phyloP scores from a whole-genome alignment of 1,140 invertebrate genomes.

The Tigriopus japonicus region DNA sequence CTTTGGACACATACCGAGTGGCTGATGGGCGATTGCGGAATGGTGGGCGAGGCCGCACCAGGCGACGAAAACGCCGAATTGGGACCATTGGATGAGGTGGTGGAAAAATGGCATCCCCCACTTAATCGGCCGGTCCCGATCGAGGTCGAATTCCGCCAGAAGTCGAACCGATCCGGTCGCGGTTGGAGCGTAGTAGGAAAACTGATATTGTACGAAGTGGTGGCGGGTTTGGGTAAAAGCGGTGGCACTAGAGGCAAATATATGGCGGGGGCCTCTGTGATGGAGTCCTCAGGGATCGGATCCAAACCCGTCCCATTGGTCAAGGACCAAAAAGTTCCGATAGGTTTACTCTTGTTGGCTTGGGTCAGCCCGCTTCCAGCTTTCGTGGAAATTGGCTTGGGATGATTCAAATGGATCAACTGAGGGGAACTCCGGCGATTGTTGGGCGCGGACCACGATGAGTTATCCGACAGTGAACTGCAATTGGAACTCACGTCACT shows the following conservation, averaged over 20 bases:
- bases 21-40: too few species aligned
- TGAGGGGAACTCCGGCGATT: too few species aligned
- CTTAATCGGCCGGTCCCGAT: background rate
- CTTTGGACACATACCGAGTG: too few species aligned
- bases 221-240: background rate
- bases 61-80: too few species aligned
- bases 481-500: too few species aligned
- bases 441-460: too few species aligned
- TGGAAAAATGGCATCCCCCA: background rate
- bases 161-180: background rate
- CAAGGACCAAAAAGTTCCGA: background rate
- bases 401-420: too few species aligned
- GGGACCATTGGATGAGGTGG: too few species aligned
- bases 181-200: constrained; percentile 7
- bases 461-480: too few species aligned
- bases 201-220: constrained; percentile 3
- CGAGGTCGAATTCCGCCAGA: background rate
- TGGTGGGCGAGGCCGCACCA: too few species aligned
- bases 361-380: too few species aligned
- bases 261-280: background rate
- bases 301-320: background rate
- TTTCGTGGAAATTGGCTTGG: too few species aligned
- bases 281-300: background rate
- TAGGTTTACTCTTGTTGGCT: background rate
- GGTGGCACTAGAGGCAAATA: background rate